A percentile compares a stretch with the other conserved stretches of the same genome.
Conservation (phyloP, 2,888 invertebrate genomes). For the Phoronis australis region DNA sequence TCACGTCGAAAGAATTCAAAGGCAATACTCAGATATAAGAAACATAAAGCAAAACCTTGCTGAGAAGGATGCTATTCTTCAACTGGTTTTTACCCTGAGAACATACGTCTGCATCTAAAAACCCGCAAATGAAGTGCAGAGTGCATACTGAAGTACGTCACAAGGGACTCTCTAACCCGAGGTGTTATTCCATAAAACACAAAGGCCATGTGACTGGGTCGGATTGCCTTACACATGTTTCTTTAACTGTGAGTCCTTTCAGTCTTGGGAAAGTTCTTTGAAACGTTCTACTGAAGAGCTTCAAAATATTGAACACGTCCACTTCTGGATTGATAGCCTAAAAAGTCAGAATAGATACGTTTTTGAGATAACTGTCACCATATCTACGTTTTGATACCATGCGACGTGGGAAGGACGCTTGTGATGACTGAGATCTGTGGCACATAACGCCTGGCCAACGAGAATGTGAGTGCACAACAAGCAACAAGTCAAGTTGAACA, state of each 20-base stretch:
- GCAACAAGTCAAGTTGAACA: conserved; percentile 7
- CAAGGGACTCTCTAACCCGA: conserved; percentile 15
- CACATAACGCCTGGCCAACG: conserved; percentile 15
- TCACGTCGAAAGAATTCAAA: conserved; percentile 11
- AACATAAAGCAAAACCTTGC: conserved; percentile 12
- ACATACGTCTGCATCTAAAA: conserved; percentile 15
- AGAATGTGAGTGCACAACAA: conserved; percentile 11
- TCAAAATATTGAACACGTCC: conserved; percentile 5
- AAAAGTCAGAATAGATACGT: conserved; percentile 18
- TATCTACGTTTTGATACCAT: conserved; percentile 1
- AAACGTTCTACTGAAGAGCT: conserved; percentile 1
- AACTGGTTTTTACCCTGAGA: conserved; percentile 20
- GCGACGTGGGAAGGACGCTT: conserved; percentile 18
- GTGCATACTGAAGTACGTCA: conserved; percentile 14
- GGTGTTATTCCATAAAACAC: conserved; percentile 12
- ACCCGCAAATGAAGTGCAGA: conserved; percentile 15
- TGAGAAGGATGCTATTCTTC: conserved; percentile 10
- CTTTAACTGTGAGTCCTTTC: conserved; percentile 15
- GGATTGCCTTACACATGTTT: conserved; percentile 16
- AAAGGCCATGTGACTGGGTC: conserved; percentile 13
- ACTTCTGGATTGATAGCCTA: conserved; percentile 19
- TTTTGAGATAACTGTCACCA: conserved; percentile 12
- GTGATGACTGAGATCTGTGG: conserved; percentile 19
- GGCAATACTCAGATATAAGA: conserved; percentile 14
- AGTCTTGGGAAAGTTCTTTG: conserved; percentile 14